Evolutionary conservation across 2,113 vertebrate genomes (phyloP).

Genomic region (Cyprinus carpio): DNA sequence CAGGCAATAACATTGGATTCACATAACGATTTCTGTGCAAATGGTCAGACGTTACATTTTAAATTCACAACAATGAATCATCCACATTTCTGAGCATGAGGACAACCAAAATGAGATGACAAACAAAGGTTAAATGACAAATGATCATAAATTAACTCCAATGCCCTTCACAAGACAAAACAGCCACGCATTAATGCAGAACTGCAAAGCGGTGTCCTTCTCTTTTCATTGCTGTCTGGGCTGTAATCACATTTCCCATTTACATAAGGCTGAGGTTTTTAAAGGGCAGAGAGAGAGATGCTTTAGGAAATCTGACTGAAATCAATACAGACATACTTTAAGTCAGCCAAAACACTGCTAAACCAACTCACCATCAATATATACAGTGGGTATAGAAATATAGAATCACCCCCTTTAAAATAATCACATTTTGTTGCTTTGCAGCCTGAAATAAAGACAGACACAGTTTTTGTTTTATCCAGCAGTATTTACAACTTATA

Average conservation of each 20-base stretch:
- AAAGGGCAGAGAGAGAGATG: constrained; percentile 55
- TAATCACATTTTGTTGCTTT: too few species aligned
- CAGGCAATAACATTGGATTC: constrained; percentile 23
- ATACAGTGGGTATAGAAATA: too few species aligned
- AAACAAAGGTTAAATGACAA: neutral
- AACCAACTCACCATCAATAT: neutral
- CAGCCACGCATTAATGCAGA: too few species aligned
- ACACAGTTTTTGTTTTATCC: too few species aligned
- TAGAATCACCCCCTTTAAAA: too few species aligned
- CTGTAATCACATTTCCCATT: constrained; percentile 60
- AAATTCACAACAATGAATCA: constrained; percentile 15
- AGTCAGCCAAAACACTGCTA: neutral
- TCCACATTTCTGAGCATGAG: constrained; percentile 1
- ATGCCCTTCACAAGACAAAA: too few species aligned
- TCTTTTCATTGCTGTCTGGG: constrained; percentile 32
- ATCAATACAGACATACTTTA: constrained; percentile 56
- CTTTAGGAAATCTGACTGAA: constrained; percentile 39
- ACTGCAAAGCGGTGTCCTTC: constrained; percentile 5
- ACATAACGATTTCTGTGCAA: neutral
- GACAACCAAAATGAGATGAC: neutral
- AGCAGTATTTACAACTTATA: too few species aligned
- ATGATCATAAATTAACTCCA: too few species aligned
- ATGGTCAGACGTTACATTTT: neutral
- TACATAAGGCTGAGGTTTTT: constrained; percentile 36
- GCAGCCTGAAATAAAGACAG: too few species aligned